These are phyloP conservation scores for Hyaena hyaena DNA, from an alignment of 2,113 vertebrate species.

Conservation along the genomic window DNA sequence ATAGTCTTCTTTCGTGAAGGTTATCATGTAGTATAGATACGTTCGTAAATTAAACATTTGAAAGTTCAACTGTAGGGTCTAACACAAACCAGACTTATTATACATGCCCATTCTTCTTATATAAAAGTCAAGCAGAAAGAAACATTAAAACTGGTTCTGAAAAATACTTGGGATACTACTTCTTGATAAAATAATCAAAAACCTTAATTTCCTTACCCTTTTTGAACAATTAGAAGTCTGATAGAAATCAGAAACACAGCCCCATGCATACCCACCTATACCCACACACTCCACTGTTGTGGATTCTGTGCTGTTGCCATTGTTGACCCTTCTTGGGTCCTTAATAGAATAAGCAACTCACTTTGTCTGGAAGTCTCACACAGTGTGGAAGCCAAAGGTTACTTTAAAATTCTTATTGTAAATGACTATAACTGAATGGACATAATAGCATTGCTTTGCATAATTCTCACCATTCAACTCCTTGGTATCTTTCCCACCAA, in stretches of 20 bases:
- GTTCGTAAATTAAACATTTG: neutral
- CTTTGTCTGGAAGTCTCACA: neutral
- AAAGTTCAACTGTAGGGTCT: neutral
- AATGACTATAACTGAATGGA: neutral
- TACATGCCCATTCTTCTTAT: neutral
- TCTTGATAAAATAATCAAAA: neutral
- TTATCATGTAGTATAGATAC: neutral
- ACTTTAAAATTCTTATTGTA: neutral
- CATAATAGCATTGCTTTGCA: neutral
- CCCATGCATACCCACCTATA: neutral
- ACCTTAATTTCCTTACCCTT: neutral
- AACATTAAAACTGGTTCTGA: neutral
- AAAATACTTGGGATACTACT: neutral
- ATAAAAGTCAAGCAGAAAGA: neutral
- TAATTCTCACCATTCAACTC: neutral
- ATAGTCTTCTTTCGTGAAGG: neutral
- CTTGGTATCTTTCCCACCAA: fast-evolving
- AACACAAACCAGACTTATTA: neutral
- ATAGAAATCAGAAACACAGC: neutral
- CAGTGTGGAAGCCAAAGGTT: neutral
- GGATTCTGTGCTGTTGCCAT: neutral
- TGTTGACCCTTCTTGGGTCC: neutral
- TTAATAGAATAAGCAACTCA: neutral
- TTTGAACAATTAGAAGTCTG: neutral
- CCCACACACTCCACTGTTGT: neutral